These are phyloP conservation scores for Phorcus lineatus DNA, from an alignment of 2,888 invertebrate species.

Conservation along the genomic window DNA sequence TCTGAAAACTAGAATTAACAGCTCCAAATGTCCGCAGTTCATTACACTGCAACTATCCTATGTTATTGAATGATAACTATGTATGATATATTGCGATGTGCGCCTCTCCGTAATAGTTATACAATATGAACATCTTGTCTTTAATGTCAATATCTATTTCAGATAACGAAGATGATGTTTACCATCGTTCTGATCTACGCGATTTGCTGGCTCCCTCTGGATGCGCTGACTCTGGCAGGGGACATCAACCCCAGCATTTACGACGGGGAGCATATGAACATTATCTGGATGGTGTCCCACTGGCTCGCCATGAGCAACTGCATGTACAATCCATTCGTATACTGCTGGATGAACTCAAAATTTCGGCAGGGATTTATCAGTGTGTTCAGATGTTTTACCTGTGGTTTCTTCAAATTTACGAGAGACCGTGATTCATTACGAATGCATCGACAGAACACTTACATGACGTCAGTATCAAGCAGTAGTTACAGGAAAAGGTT, in stretches of 20 bases:
- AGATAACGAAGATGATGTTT: slow-evolving; percentile 85
- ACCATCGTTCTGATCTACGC: slow-evolving; percentile 94
- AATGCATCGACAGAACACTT: slow-evolving; percentile 45
- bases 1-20: no score
- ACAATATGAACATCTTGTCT: background rate
- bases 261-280: slow-evolving; percentile 56
- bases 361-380: slow-evolving; percentile 59
- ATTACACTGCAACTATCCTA: no score
- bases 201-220: slow-evolving; percentile 95
- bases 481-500: background rate
- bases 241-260: slow-evolving; percentile 55
- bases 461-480: slow-evolving; percentile 42
- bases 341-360: slow-evolving; percentile 97
- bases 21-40: no score
- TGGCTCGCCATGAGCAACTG: slow-evolving; percentile 96
- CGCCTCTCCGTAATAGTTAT: no score
- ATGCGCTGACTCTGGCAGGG: slow-evolving; percentile 89
- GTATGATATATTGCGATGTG: no score
- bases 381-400: slow-evolving; percentile 51
- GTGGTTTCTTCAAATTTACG: slow-evolving; percentile 48
- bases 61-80: no score
- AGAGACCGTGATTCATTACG: slow-evolving; percentile 46
- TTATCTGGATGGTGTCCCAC: slow-evolving; percentile 77
- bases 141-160: slow-evolving; percentile 39
- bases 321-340: slow-evolving; percentile 96